phyloP scores from a whole-genome alignment of 2,888 invertebrate species.

The Eurois occulta region DNA sequence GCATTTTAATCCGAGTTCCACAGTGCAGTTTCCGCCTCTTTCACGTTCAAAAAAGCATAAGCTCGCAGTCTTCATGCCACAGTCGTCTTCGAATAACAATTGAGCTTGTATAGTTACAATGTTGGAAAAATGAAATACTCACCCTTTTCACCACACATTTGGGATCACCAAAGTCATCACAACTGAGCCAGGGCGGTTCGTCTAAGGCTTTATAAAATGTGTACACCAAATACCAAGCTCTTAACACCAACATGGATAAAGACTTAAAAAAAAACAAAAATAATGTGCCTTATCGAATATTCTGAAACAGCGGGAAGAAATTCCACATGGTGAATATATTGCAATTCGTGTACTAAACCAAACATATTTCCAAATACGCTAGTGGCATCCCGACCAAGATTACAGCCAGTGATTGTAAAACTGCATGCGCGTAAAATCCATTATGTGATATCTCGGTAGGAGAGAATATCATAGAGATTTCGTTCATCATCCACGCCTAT shows the following conservation, averaged over 20 bases:
- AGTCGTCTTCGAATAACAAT: constrained; percentile 79
- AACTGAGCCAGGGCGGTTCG: constrained; percentile 84
- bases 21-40: constrained; percentile 79
- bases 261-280: constrained; percentile 79
- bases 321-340: constrained; percentile 82
- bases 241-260: constrained; percentile 77
- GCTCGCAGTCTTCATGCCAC: constrained; percentile 84
- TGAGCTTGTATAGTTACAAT: constrained; percentile 85
- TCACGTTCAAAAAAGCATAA: constrained; percentile 81
- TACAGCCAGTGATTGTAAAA: constrained; percentile 73
- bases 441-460: constrained; percentile 79
- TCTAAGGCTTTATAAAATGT: constrained; percentile 79
- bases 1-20: constrained; percentile 66
- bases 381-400: constrained; percentile 84
- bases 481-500: constrained; percentile 85
- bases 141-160: constrained; percentile 85
- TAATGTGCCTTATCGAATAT: constrained; percentile 79
- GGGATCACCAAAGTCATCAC: constrained; percentile 76
- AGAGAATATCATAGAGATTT: constrained; percentile 75
- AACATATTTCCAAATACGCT: constrained; percentile 84
- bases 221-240: constrained; percentile 83
- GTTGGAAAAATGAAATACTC: constrained; percentile 84
- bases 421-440: constrained; percentile 77
- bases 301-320: constrained; percentile 82
- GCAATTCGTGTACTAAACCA: constrained; percentile 85